These are phyloP conservation scores for Ichneumoninae sp. DNA, from an alignment of 2,888 invertebrate genomes.

Conservation along the genomic window DNA sequence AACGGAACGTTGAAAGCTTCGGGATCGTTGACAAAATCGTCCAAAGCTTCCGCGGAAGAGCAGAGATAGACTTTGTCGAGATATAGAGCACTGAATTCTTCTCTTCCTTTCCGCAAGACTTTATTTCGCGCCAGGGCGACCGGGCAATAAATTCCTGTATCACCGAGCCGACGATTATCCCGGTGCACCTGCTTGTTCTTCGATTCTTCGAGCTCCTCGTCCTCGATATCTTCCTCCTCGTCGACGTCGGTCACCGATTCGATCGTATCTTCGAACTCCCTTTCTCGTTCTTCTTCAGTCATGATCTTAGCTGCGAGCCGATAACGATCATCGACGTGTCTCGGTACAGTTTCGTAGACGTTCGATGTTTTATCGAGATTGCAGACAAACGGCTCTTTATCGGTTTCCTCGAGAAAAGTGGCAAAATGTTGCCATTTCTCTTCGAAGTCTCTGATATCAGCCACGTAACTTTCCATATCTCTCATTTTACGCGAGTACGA, in stretches of 20 bases:
- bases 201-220: conserved; percentile 71
- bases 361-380: conserved; percentile 74
- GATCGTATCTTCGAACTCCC: conserved; percentile 77
- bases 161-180: conserved; percentile 85
- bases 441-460: conserved; percentile 58
- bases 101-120: conserved; percentile 87
- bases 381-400: conserved; percentile 70
- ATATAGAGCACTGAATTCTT: conserved; percentile 85
- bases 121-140: conserved; percentile 86
- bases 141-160: conserved; percentile 87
- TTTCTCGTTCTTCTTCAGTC: conserved; percentile 82
- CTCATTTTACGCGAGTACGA: conserved; percentile 34
- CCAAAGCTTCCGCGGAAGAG: conserved; percentile 84
- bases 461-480: conserved; percentile 57
- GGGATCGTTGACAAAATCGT: conserved; percentile 85
- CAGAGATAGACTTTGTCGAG: conserved; percentile 86
- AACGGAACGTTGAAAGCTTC: conserved; percentile 84
- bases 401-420: conserved; percentile 72
- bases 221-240: conserved; percentile 76
- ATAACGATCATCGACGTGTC: conserved; percentile 77
- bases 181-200: conserved; percentile 73
- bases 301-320: conserved; percentile 84
- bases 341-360: conserved; percentile 77
- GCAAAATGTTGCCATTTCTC: conserved; percentile 70
- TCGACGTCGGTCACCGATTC: conserved; percentile 83